Conservation (phyloP, 2,797 vertebrate genomes). For the Fistularia commersonii region DNA sequence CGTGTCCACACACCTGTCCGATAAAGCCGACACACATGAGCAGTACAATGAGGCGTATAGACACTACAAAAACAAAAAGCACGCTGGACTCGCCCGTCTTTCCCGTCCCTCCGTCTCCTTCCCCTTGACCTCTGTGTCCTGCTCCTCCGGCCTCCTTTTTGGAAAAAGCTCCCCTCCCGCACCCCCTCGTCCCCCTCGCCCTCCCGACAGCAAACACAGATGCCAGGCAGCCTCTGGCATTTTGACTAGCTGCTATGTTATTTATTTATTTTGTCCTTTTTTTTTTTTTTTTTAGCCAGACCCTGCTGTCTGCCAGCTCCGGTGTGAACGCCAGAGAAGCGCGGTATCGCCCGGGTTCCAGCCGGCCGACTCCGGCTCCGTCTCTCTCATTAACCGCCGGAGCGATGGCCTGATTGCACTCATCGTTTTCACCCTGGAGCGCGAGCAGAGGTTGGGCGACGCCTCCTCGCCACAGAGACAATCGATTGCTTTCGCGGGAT, state of each 20-base stretch:
- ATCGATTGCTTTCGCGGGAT: conserved; percentile 71
- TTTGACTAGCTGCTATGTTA: conserved; percentile 50
- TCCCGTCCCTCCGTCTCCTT: conserved; percentile 21
- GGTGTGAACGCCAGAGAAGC: conserved; percentile 52
- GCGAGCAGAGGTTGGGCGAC: conserved; percentile 44
- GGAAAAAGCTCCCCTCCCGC: not conserved
- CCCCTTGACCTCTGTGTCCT: conserved; percentile 39
- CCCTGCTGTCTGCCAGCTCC: conserved; percentile 50
- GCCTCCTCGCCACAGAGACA: conserved; percentile 52
- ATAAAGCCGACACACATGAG: no score
- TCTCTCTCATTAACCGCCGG: conserved; percentile 35
- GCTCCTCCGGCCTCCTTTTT: conserved; percentile 21
- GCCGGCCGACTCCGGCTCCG: conserved; percentile 43
- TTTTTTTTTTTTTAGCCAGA: conserved; percentile 34
- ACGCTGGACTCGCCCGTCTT: conserved; percentile 9
- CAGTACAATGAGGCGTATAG: no score
- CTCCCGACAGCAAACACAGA: conserved; percentile 48
- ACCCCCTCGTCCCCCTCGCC: conserved; percentile 34
- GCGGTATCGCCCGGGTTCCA: conserved; percentile 41
- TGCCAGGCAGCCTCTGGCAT: conserved; percentile 42
- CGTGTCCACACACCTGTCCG: no score
- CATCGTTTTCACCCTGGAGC: conserved; percentile 43
- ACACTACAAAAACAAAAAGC: conserved; percentile 36
- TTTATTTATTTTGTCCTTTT: no score
- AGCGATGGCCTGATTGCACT: conserved; percentile 44